Conservation (phyloP, 2,888 invertebrate genomes). For the Margaritifera margaritifera region DNA sequence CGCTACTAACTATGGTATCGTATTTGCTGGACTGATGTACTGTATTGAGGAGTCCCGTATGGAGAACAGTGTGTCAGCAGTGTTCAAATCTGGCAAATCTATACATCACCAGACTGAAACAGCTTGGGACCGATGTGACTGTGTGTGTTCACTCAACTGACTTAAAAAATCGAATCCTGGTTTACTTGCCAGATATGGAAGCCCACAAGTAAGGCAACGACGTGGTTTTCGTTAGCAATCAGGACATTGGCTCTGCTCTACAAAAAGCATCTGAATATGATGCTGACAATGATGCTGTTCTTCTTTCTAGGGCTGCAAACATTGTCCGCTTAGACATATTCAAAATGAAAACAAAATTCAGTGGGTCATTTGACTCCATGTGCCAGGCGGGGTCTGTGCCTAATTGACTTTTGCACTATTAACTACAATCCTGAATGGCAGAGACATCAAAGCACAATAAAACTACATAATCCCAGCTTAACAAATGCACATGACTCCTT, state of each 20-base stretch:
- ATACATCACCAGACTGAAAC: constrained; percentile 4
- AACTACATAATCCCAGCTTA: constrained; percentile 40
- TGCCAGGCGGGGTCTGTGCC: constrained; percentile 16
- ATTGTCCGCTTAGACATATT: constrained; percentile 12
- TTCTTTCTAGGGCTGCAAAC: constrained; percentile 10
- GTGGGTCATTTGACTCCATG: constrained; percentile 5
- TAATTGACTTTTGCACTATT: constrained; percentile 17
- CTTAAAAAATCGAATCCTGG: constrained; percentile 9
- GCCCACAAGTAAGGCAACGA: constrained; percentile 41
- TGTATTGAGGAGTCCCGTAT: constrained; percentile 16
- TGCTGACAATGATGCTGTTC: constrained; percentile 16
- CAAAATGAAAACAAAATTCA: not conserved
- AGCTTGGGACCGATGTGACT: constrained; percentile 5
- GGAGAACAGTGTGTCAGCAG: not conserved
- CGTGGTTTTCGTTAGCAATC: constrained; percentile 1
- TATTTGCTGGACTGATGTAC: constrained; percentile 17
- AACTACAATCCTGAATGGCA: constrained; percentile 13
- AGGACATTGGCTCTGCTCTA: constrained; percentile 13
- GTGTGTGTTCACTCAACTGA: too few relatives aligned
- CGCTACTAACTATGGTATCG: constrained; percentile 15
- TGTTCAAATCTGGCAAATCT: constrained; percentile 17
- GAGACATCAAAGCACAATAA: constrained; percentile 20
- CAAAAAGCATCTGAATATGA: not conserved
- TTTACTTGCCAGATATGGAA: constrained; percentile 13
- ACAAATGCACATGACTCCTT: constrained; percentile 32